phyloP scores from a whole-genome alignment of 2,888 invertebrate genomes.

The Perizoma flavofasciatum region DNA sequence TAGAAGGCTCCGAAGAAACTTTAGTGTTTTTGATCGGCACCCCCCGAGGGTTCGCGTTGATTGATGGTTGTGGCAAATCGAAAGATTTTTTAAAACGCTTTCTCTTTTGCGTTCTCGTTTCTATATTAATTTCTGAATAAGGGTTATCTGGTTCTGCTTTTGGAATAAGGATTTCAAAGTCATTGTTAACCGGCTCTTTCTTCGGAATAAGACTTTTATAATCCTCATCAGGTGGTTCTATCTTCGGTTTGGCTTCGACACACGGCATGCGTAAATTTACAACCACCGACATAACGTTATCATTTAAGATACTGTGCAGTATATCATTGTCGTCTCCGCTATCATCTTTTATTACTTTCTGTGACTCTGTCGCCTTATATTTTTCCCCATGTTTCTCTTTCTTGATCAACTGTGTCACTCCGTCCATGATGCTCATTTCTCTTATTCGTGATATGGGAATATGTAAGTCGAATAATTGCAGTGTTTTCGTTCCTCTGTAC shows the following conservation, averaged over 20 bases:
- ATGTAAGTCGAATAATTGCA: slow-evolving; percentile 16
- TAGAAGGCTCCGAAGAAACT: not conserved
- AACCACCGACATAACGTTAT: slow-evolving; percentile 20
- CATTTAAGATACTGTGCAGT: slow-evolving; percentile 11
- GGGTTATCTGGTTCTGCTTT: slow-evolving; percentile 1
- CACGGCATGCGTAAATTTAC: slow-evolving; percentile 20
- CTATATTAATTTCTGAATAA: not conserved
- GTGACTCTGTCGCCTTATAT: not conserved
- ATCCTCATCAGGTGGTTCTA: not conserved
- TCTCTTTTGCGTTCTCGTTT: not conserved
- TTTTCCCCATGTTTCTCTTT: slow-evolving; percentile 1
- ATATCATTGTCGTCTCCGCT: slow-evolving; percentile 1
- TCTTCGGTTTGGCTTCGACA: slow-evolving; percentile 3
- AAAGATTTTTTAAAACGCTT: not conserved
- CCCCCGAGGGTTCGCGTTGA: not conserved
- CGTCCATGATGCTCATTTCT: slow-evolving; percentile 16
- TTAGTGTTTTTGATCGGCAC: not conserved
- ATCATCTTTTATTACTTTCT: too few relatives aligned
- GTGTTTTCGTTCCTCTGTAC: slow-evolving; percentile 12
- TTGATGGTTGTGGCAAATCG: not conserved
- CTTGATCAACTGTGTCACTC: slow-evolving; percentile 4
- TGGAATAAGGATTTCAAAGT: slow-evolving; percentile 3
- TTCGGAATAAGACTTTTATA: slow-evolving; percentile 5
- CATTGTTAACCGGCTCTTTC: slow-evolving; percentile 4
- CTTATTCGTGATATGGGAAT: slow-evolving; percentile 18